Evolutionary conservation across 2,888 invertebrate species (phyloP).

Genomic region (Melangyna quadrimaculata): DNA sequence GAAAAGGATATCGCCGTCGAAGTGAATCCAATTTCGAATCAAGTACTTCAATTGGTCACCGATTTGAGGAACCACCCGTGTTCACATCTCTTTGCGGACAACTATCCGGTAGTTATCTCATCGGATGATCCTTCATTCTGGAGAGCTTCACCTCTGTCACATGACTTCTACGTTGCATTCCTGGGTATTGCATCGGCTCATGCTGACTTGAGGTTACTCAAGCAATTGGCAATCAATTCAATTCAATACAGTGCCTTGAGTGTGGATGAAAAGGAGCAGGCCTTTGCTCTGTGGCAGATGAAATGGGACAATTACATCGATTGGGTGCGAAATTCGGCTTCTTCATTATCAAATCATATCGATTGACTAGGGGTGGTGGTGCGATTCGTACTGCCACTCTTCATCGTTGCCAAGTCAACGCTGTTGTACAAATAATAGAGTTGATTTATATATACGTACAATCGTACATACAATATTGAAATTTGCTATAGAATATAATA

Average conservation of each 20-base stretch:
- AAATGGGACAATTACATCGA: slow-evolving; percentile 84
- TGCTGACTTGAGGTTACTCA: slow-evolving; percentile 87
- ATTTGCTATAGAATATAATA: slow-evolving; percentile 3
- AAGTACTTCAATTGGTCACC: slow-evolving; percentile 86
- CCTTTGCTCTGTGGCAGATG: slow-evolving; percentile 82
- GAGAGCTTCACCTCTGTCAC: slow-evolving; percentile 87
- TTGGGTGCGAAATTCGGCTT: slow-evolving; percentile 22
- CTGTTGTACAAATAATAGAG: slow-evolving; percentile 51
- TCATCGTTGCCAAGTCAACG: slow-evolving; percentile 40
- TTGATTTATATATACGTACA: no score
- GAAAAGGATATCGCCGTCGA: slow-evolving; percentile 86
- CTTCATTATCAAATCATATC: slow-evolving; percentile 47
- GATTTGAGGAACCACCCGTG: slow-evolving; percentile 91
- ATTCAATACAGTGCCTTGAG: slow-evolving; percentile 86
- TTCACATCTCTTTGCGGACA: slow-evolving; percentile 84
- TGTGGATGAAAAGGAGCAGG: slow-evolving; percentile 81
- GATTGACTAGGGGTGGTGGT: slow-evolving; percentile 66
- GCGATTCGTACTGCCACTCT: slow-evolving; percentile 49
- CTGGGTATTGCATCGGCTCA: slow-evolving; percentile 87
- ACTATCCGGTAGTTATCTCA: slow-evolving; percentile 88
- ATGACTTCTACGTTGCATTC: slow-evolving; percentile 90
- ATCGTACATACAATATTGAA: slow-evolving; percentile 8
- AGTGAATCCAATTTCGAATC: slow-evolving; percentile 90
- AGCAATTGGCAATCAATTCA: slow-evolving; percentile 88
- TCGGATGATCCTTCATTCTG: slow-evolving; percentile 91